These are phyloP conservation scores for Sylvicapra grimmia DNA, from an alignment of 2,113 vertebrate species.

Conservation along the genomic window DNA sequence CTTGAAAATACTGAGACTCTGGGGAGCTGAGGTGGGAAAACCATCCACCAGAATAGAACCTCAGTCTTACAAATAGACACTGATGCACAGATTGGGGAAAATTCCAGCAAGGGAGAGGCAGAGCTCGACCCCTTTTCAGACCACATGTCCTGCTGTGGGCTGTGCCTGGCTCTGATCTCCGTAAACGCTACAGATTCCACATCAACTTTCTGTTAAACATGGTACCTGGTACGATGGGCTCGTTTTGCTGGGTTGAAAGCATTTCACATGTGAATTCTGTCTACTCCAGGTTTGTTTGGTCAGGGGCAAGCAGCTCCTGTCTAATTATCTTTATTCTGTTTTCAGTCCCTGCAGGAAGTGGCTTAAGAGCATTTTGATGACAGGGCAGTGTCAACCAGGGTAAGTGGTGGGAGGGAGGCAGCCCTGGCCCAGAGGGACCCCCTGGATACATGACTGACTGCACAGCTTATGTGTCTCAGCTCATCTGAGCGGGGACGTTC, in stretches of 20 bases:
- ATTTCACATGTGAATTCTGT: too few species aligned
- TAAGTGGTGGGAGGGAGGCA: rapidly evolving
- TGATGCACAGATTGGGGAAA: background rate
- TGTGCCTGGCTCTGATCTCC: background rate
- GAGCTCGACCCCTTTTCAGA: background rate
- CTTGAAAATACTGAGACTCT: background rate
- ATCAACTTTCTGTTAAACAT: background rate
- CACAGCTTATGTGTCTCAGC: background rate
- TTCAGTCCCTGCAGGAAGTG: background rate
- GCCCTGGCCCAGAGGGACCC: background rate
- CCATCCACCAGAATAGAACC: background rate
- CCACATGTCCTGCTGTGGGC: rapidly evolving
- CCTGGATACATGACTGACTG: rapidly evolving
- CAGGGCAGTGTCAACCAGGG: background rate
- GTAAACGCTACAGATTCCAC: rapidly evolving
- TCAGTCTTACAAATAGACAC: background rate
- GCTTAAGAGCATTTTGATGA: background rate
- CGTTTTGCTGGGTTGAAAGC: background rate
- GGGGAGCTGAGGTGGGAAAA: background rate
- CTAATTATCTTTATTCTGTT: background rate
- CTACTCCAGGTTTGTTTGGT: background rate
- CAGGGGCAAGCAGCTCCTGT: background rate
- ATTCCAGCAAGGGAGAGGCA: background rate
- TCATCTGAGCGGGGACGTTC: background rate
- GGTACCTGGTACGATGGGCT: rapidly evolving